Evolutionary conservation across 1,140 invertebrate genomes (phyloP).

Genomic region (Anastrepha ludens): DNA sequence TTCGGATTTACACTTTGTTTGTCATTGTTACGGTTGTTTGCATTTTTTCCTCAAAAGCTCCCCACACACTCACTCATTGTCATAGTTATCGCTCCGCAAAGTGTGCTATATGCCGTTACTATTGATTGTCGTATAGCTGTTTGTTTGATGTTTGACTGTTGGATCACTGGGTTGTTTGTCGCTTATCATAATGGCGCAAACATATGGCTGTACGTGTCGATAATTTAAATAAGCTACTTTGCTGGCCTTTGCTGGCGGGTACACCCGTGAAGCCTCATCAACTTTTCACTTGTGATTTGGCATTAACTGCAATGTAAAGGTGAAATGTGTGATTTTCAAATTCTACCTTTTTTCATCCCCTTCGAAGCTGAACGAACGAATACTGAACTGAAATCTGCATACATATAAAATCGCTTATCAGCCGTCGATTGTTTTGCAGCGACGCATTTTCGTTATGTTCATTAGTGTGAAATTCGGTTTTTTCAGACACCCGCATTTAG

Average conservation of each 20-base stretch:
- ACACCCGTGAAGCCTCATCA: neutral
- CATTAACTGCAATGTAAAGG: neutral
- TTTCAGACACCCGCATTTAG: neutral
- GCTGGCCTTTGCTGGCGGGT: neutral
- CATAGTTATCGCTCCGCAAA: conserved; percentile 9
- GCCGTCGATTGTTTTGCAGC: conserved; percentile 21
- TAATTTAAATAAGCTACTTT: conserved; percentile 53
- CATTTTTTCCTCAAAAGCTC: neutral
- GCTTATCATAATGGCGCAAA: conserved; percentile 52
- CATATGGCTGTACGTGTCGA: conserved; percentile 47
- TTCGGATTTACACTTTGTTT: conserved; percentile 35
- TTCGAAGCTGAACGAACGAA: neutral
- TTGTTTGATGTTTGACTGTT: conserved; percentile 22
- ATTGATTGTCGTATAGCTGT: neutral
- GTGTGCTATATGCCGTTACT: conserved; percentile 3
- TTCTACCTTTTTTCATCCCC: neutral
- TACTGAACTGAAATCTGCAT: conserved; percentile 28
- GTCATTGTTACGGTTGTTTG: neutral
- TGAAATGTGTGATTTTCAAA: conserved; percentile 22
- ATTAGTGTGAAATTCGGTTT: conserved; percentile 30
- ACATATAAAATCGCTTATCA: conserved; percentile 41
- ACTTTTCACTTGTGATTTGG: conserved; percentile 18
- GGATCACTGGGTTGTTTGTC: neutral
- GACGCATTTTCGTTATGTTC: conserved; percentile 11
- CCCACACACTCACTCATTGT: neutral